phyloP scores from a whole-genome alignment of 2,888 invertebrate genomes.

The Drosophila phalerata region DNA sequence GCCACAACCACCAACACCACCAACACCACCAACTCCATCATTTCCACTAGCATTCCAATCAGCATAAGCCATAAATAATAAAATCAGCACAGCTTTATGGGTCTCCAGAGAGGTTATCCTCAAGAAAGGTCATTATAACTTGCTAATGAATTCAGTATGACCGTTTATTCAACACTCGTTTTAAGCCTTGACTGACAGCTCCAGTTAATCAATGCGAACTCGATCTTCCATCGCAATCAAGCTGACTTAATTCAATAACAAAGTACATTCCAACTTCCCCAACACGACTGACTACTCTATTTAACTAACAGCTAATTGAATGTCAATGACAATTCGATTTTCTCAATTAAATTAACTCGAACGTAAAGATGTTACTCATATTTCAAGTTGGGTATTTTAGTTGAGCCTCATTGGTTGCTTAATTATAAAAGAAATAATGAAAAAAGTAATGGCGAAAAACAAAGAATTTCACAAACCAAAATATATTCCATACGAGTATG shows the following conservation, averaged over 20 bases:
- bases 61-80: conserved; percentile 62
- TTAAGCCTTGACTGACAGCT: background rate
- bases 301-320: background rate
- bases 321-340: background rate
- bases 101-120: conserved; percentile 22
- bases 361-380: background rate
- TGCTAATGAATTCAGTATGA: conserved; percentile 24
- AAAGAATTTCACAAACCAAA: too few relatives aligned
- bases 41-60: conserved; percentile 6
- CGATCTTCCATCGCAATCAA: background rate
- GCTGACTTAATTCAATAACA: background rate
- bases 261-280: background rate
- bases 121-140: conserved; percentile 11
- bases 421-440: too few relatives aligned
- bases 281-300: background rate
- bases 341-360: background rate
- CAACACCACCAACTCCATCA: background rate
- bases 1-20: background rate
- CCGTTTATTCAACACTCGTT: conserved; percentile 1
- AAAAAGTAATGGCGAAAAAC: too few relatives aligned
- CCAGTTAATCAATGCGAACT: conserved; percentile 3
- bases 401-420: background rate
- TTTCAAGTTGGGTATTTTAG: background rate
- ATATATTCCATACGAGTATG: too few relatives aligned
- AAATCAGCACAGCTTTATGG: conserved; percentile 48